Percentiles rank a stretch among this genome's conserved stretches.
phyloP scores from a whole-genome alignment of 2,113 vertebrate species.

The Ammodytes dubius region DNA sequence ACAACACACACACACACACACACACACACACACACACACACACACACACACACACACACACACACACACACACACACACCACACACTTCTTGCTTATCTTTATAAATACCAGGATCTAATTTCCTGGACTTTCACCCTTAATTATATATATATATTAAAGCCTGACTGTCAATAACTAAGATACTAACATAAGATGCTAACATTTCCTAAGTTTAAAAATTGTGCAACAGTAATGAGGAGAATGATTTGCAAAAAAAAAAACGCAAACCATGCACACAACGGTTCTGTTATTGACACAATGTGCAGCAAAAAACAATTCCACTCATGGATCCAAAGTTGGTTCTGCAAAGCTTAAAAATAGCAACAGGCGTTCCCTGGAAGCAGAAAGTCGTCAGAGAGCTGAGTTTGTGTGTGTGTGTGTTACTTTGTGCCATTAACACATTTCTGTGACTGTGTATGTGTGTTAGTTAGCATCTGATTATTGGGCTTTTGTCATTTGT shows the following conservation, averaged over 20 bases:
- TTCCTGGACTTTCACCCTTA: background rate
- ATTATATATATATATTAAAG: background rate
- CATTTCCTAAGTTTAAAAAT: constrained; percentile 1
- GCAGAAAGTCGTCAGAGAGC: background rate
- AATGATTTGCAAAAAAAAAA: background rate
- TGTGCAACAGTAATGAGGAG: background rate
- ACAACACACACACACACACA: too few species aligned
- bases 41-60: too few species aligned
- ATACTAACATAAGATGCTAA: background rate
- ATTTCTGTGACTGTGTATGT: constrained; percentile 28
- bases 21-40: background rate
- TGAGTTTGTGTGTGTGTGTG: background rate
- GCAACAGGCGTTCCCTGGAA: constrained; percentile 55
- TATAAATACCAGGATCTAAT: background rate
- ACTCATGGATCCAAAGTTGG: background rate
- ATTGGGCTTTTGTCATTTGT: constrained; percentile 14
- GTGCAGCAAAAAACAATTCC: constrained; percentile 1
- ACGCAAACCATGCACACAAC: constrained; percentile 2
- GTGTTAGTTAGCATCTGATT: constrained; percentile 28
- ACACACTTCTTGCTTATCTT: too few species aligned
- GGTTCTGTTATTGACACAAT: constrained; percentile 43
- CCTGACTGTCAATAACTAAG: background rate
- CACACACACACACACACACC: too few species aligned
- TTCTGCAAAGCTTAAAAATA: constrained; percentile 41
- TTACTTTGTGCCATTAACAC: constrained; percentile 32